A percentile compares a stretch with the other conserved stretches of the same genome.
These are phyloP conservation scores for Catocala fraxini DNA, from an alignment of 2,888 invertebrate species.

Conservation along the genomic window DNA sequence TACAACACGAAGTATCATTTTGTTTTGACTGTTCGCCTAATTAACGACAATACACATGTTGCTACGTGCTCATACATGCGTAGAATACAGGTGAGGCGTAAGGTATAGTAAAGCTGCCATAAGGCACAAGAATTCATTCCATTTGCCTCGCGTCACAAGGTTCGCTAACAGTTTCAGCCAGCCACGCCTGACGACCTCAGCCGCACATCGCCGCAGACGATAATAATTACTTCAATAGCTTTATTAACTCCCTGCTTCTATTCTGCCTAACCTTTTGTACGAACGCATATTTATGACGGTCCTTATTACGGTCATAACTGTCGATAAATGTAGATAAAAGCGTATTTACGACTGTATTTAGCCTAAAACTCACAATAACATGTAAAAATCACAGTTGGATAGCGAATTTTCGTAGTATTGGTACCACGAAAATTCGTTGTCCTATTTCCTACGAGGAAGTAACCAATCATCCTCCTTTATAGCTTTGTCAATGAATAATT, in stretches of 20 bases:
- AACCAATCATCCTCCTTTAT: conserved; percentile 42
- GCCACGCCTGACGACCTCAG: conserved; percentile 15
- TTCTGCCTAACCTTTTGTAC: conserved; percentile 1
- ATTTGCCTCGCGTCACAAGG: conserved; percentile 21
- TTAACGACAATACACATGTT: too few species aligned
- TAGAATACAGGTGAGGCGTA: too few species aligned
- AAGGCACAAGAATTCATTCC: conserved; percentile 13
- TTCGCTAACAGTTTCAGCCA: conserved; percentile 10
- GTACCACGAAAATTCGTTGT: conserved; percentile 17
- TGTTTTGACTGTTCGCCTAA: too few species aligned
- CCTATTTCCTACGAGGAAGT: conserved; percentile 33
- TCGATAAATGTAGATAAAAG: conserved; percentile 9
- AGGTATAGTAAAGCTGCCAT: neutral
- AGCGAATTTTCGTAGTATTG: conserved; percentile 18
- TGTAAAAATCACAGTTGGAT: conserved; percentile 18
- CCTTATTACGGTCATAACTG: conserved; percentile 4
- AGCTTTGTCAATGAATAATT: conserved; percentile 36
- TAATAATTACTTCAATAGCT: conserved; percentile 6
- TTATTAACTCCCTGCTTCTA: conserved; percentile 3
- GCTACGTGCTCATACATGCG: too few species aligned
- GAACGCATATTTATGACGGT: conserved; percentile 3
- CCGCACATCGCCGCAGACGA: conserved; percentile 3
- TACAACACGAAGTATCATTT: too few species aligned
- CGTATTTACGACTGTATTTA: conserved; percentile 9
- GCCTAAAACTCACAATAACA: conserved; percentile 8